Percentiles rank a stretch among this genome's conserved stretches.
Conservation (phyloP, 2,888 invertebrate species). For the Bedellia somnulentella region DNA sequence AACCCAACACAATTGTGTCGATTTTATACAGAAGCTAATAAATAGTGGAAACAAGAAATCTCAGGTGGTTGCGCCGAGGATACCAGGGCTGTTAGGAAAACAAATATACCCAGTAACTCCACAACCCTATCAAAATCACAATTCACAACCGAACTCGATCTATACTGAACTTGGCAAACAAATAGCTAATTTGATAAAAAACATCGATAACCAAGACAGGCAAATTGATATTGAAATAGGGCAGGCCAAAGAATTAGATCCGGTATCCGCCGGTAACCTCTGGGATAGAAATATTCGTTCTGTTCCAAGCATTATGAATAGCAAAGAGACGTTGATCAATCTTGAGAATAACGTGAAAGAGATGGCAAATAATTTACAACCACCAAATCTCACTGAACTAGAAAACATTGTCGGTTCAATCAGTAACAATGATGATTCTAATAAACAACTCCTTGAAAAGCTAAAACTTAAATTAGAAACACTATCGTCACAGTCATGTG, state of each 20-base stretch:
- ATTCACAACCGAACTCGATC: too few relatives aligned
- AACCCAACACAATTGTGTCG: too few relatives aligned
- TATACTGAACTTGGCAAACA: conserved; percentile 37
- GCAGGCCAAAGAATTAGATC: conserved; percentile 11
- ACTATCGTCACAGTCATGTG: too few relatives aligned
- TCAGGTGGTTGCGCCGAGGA: conserved; percentile 8
- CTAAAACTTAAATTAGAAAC: too few relatives aligned
- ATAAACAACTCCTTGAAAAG: too few relatives aligned
- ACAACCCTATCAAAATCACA: too few relatives aligned
- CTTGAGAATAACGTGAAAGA: conserved; percentile 36
- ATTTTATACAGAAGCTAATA: too few relatives aligned
- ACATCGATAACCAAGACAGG: conserved; percentile 20
- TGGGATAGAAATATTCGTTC: conserved; percentile 47
- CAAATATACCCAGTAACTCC: conserved; percentile 1
- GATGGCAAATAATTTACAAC: conserved; percentile 20
- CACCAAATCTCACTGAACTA: conserved; percentile 28
- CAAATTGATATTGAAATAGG: conserved; percentile 22
- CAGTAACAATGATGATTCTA: too few relatives aligned
- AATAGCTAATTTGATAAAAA: conserved; percentile 39
- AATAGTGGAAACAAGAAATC: too few relatives aligned
- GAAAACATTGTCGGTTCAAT: conserved; percentile 45
- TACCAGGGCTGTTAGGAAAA: conserved; percentile 5
- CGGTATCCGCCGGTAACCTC: conserved; percentile 14
- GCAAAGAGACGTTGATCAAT: conserved; percentile 29
- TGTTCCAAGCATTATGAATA: conserved; percentile 19